Percentiles rank a stretch among this genome's conserved stretches.
These are phyloP conservation scores for Hydrotaea diabolus DNA, from an alignment of 2,888 invertebrate species.

Conservation along the genomic window DNA sequence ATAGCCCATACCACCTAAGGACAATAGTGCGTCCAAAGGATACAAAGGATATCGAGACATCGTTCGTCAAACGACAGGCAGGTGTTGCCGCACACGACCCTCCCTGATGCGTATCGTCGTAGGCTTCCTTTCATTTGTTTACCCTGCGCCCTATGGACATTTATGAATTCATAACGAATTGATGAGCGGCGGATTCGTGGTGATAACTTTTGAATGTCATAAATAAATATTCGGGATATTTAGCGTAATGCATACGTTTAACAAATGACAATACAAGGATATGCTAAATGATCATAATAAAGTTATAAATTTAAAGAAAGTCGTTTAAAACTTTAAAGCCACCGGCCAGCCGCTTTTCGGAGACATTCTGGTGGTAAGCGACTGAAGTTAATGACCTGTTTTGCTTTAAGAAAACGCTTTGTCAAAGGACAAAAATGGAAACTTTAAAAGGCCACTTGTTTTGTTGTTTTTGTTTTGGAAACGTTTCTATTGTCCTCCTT, in stretches of 20 bases:
- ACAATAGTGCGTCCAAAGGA: neutral
- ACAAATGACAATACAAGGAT: neutral
- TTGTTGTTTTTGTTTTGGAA: too few species aligned
- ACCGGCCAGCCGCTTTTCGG: neutral
- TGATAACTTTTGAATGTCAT: constrained; percentile 60
- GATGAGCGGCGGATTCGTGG: constrained; percentile 30
- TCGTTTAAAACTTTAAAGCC: neutral
- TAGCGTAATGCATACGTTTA: neutral
- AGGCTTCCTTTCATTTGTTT: neutral
- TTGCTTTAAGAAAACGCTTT: neutral
- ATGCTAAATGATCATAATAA: neutral
- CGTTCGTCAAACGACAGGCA: neutral
- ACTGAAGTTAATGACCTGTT: constrained; percentile 40
- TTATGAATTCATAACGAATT: constrained; percentile 44
- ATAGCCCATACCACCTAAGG: too few species aligned
- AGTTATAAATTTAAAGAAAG: constrained; percentile 15
- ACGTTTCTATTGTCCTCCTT: neutral
- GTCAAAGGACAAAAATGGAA: neutral
- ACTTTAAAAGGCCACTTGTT: constrained; percentile 10
- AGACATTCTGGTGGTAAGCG: neutral
- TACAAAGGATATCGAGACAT: neutral
- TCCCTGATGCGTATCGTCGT: neutral
- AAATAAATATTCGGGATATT: constrained; percentile 53
- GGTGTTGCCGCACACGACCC: constrained; percentile 21
- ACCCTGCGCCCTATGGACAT: neutral